A percentile compares a stretch with the other conserved stretches of the same genome.
phyloP scores from a whole-genome alignment of 2,113 vertebrate species.

The Nymphicus hollandicus region DNA sequence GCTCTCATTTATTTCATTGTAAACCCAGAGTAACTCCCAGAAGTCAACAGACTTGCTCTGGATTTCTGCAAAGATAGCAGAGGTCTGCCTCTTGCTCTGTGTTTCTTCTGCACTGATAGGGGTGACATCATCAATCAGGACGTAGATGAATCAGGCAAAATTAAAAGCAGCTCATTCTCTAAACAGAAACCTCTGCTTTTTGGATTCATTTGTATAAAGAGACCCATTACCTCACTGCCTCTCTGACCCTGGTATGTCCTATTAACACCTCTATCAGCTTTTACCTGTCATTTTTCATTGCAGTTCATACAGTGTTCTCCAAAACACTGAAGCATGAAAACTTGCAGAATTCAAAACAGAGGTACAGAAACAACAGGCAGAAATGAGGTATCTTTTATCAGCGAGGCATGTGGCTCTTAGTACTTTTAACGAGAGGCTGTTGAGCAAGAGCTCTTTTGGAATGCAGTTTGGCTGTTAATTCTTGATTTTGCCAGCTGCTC shows the following conservation, averaged over 20 bases:
- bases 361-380: neutral
- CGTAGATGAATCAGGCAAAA: neutral
- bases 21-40: slow-evolving; percentile 8
- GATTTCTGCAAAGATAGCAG: neutral
- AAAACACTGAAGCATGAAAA: neutral
- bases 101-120: neutral
- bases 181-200: neutral
- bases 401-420: neutral
- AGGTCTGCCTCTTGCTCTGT: neutral
- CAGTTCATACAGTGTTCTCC: neutral
- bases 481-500: slow-evolving; percentile 15
- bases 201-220: neutral
- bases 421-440: neutral
- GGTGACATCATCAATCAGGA: neutral
- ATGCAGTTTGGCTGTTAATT: slow-evolving; percentile 10
- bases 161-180: neutral
- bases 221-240: neutral
- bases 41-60: neutral
- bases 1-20: slow-evolving; percentile 10
- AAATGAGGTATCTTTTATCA: slow-evolving; percentile 1
- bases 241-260: neutral
- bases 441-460: slow-evolving; percentile 38
- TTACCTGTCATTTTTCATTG: neutral
- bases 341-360: neutral
- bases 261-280: neutral